These are phyloP conservation scores for Platyrinchus mystaceus DNA, from an alignment of 2,797 vertebrate genomes.

Conservation along the genomic window DNA sequence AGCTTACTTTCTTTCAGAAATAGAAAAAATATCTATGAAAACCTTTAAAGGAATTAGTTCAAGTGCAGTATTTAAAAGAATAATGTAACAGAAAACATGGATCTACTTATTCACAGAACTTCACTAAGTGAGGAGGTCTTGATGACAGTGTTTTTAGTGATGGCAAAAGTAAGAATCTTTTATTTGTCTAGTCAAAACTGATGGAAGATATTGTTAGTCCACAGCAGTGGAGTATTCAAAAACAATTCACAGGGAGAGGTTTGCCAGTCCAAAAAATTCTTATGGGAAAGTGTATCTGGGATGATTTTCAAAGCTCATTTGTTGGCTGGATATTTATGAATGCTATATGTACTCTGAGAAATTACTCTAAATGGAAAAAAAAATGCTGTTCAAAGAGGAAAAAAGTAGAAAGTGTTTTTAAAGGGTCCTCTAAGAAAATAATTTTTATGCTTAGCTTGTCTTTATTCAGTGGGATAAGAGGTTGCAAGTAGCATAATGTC, in stretches of 20 bases:
- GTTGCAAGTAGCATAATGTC: not conserved
- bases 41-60: slow-evolving; percentile 6
- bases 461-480: not conserved
- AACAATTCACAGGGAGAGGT: not conserved
- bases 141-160: not conserved
- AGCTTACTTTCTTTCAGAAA: slow-evolving; percentile 35
- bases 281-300: not conserved
- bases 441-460: not conserved
- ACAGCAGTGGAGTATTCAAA: not conserved
- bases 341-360: not conserved
- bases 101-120: not conserved
- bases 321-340: not conserved
- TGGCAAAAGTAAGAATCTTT: not conserved
- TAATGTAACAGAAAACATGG: not conserved
- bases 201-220: not conserved
- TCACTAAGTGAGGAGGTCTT: not conserved
- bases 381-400: not conserved
- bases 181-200: not conserved
- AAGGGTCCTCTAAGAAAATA: not conserved
- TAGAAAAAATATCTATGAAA: slow-evolving; percentile 17
- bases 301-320: not conserved
- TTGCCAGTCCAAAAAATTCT: not conserved
- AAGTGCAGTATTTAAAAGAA: slow-evolving; percentile 5
- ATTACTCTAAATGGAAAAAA: not conserved
- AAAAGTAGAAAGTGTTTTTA: not conserved